phyloP scores from a whole-genome alignment of 2,113 vertebrate species.

The Eudyptes chrysolophus region DNA sequence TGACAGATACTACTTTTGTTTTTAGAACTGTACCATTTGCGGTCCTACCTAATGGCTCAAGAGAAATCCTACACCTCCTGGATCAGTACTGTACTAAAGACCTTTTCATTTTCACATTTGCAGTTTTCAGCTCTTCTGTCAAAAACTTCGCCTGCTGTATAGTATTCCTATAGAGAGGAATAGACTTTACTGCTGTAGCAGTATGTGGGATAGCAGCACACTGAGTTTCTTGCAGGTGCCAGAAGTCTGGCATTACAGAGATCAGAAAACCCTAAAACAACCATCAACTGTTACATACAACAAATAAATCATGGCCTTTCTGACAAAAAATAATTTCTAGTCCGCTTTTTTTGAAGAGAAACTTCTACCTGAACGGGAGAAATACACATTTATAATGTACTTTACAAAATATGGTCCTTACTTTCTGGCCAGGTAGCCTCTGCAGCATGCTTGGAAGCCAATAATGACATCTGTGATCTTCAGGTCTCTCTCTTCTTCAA shows the following conservation, averaged over 20 bases:
- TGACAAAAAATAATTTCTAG: neutral
- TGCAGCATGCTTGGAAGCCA: constrained; percentile 96
- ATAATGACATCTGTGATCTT: constrained; percentile 99
- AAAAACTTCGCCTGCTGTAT: neutral
- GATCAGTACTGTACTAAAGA: neutral
- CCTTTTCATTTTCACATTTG: neutral
- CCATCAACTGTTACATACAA: neutral
- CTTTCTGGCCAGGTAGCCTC: constrained; percentile 96
- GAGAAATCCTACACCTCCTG: neutral
- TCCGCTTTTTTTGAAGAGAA: neutral
- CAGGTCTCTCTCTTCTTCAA: constrained; percentile 97
- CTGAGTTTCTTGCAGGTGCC: neutral
- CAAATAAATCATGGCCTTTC: neutral
- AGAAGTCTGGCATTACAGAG: neutral
- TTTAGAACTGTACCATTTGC: neutral
- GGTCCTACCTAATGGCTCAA: neutral
- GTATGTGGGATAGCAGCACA: neutral
- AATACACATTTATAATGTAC: neutral
- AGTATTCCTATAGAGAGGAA: neutral
- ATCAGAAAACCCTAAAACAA: neutral
- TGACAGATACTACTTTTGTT: neutral
- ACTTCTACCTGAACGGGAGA: neutral
- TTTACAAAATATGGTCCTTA: constrained; percentile 62
- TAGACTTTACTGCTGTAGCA: neutral
- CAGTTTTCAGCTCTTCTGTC: neutral